Evolutionary conservation across 2,888 invertebrate genomes (phyloP), one percentile per base, ranked within the genome.

Genomic region (Imbricaverruca yamaguchii): DNA sequence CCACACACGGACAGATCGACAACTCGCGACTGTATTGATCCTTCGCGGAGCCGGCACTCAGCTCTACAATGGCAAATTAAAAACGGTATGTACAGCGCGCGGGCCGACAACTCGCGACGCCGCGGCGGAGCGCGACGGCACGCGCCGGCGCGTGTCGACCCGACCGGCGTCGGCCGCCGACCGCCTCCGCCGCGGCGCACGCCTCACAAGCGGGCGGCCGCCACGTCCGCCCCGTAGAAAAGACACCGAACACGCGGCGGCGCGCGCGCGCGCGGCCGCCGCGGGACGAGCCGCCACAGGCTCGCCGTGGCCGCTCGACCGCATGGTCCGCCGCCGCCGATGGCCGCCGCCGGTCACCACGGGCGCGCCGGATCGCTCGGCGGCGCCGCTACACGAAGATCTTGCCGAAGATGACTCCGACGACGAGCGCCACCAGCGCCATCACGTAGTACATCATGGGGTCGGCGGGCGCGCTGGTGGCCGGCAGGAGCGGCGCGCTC

Each of bases 361-460:
- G 4, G 39, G 39, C 39, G 39, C 2, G 39, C 39, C 39, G 39
- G 39, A 4, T 39, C 39, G 39, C 39, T 39, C 39, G 39, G 39
- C 4, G 39, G 39, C 39, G 2, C 4, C 69, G 61, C 67, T 81
- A 57, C 69, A 80, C 0, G 53, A 74, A 6, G 80, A 80, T 11
- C 25, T 69, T 69, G 80, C 80, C 80, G 79, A 83, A 59, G 83
- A 83, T 80, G 63, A 81, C 59, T 82, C 82, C 25, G 82, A 82
- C 80, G 81, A 83, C 69, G 81, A 82, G 63, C 59, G 83, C 61
- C 80, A 83, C 57, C 82, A 82, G 56, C 82, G 83, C 67, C 82
- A 82, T 69, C 82, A 83, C 67, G 83, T 79, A 79, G 79, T 79
- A 79, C 57, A 79, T 79, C 79, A 79, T 79, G 79, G 79, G 79